These are phyloP conservation scores for Austrofundulus limnaeus DNA, from an alignment of 2,113 vertebrate genomes.

Conservation along the genomic window DNA sequence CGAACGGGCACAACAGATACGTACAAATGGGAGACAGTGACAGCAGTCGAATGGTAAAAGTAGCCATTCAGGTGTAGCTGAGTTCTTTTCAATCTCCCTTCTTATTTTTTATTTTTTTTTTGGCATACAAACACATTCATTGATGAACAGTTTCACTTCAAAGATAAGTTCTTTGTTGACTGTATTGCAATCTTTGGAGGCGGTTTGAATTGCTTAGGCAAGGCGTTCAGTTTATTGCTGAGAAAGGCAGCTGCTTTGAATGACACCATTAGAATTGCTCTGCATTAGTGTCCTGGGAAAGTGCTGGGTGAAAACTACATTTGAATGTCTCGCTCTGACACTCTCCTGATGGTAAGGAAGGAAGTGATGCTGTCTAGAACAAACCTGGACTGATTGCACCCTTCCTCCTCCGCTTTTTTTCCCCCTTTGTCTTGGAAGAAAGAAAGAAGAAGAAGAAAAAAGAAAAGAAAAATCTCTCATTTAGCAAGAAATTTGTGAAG, in stretches of 20 bases:
- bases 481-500: slow-evolving; percentile 55
- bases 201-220: slow-evolving; percentile 73
- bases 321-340: slow-evolving; percentile 71
- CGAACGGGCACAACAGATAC: slow-evolving; percentile 28
- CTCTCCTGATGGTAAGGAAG: slow-evolving; percentile 67
- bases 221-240: slow-evolving; percentile 70
- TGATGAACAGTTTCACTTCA: slow-evolving; percentile 66
- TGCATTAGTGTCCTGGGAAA: slow-evolving; percentile 76
- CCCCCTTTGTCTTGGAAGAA: slow-evolving; percentile 51
- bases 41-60: slow-evolving; percentile 42
- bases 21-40: slow-evolving; percentile 41
- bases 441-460: no score
- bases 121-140: slow-evolving; percentile 63
- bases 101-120: no score
- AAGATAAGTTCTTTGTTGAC: slow-evolving; percentile 72
- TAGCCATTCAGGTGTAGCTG: slow-evolving; percentile 63
- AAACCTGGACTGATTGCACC: slow-evolving; percentile 78
- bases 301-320: slow-evolving; percentile 61
- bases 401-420: slow-evolving; percentile 66
- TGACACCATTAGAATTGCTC: slow-evolving; percentile 67
- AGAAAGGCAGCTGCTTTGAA: slow-evolving; percentile 72
- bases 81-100: slow-evolving; percentile 50
- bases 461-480: slow-evolving; percentile 69
- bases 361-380: slow-evolving; percentile 74
- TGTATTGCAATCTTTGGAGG: slow-evolving; percentile 64